Evolutionary conservation across 2,113 vertebrate genomes (phyloP).

Genomic region (Smithornis capensis): DNA sequence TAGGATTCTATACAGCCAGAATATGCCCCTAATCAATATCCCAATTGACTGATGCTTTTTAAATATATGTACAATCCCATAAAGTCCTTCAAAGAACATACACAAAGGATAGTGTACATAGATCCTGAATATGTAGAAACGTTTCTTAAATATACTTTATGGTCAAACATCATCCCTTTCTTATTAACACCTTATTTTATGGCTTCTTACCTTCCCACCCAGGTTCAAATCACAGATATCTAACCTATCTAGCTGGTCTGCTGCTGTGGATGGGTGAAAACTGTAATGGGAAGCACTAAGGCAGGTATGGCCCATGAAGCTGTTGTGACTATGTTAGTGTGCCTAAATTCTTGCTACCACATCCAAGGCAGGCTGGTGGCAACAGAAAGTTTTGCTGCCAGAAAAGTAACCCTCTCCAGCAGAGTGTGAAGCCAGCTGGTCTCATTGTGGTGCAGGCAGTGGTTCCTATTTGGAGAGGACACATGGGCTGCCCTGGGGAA

Average conservation of each 20-base stretch:
- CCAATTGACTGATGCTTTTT: background rate
- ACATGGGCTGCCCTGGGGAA: background rate
- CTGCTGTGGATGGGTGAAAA: background rate
- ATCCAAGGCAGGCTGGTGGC: background rate
- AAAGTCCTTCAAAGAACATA: background rate
- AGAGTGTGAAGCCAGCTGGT: background rate
- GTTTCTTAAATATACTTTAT: background rate
- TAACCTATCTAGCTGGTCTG: background rate
- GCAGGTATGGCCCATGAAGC: background rate
- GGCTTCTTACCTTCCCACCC: background rate
- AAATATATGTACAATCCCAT: background rate
- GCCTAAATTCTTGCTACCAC: background rate
- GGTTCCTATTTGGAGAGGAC: background rate
- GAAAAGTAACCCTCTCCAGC: background rate
- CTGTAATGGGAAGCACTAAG: background rate
- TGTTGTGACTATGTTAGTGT: background rate
- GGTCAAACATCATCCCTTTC: background rate
- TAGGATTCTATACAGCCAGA: background rate
- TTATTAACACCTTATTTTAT: background rate
- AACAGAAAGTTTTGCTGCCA: background rate
- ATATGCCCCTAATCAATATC: background rate
- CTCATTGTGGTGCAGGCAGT: background rate
- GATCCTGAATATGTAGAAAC: background rate
- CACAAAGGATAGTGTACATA: background rate
- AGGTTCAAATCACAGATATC: background rate